Evolutionary conservation across 2,888 invertebrate species (phyloP).

Genomic region (Lycophotia porphyrea): DNA sequence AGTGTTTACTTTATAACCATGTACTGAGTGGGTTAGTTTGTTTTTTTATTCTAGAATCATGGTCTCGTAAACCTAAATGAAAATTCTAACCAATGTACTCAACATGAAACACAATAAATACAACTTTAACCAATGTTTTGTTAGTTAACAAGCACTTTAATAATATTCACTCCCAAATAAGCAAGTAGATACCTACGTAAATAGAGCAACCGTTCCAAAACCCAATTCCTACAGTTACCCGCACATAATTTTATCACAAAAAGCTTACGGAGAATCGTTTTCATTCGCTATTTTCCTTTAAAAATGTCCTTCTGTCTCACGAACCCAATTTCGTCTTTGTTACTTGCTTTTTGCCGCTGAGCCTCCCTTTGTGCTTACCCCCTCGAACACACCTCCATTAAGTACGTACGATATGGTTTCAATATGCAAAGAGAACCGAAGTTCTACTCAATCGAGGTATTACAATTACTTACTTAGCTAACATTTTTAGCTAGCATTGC

Average conservation of each 20-base stretch:
- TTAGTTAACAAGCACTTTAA: neutral
- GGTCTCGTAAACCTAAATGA: neutral
- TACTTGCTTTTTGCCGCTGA: conserved; percentile 23
- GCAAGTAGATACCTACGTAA: neutral
- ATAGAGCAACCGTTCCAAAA: conserved; percentile 8
- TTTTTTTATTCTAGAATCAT: neutral
- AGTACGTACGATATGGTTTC: conserved; percentile 20
- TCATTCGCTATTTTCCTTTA: conserved; percentile 38
- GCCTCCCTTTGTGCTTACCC: conserved; percentile 49
- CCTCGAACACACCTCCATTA: conserved; percentile 39
- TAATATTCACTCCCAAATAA: neutral
- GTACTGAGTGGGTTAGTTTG: neutral
- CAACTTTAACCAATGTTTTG: neutral
- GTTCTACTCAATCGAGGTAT: neutral
- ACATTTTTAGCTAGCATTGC: neutral
- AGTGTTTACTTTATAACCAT: conserved; percentile 4
- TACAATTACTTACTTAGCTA: neutral
- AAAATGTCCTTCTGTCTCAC: conserved; percentile 35
- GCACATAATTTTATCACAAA: conserved; percentile 41
- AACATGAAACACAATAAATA: neutral
- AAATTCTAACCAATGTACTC: neutral
- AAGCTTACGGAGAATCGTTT: conserved; percentile 28
- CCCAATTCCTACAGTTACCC: conserved; percentile 11
- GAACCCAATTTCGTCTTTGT: conserved; percentile 47
- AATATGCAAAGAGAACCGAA: conserved; percentile 10